These are phyloP conservation scores for Eueremaeus valkanovi DNA, from an alignment of 2,888 invertebrate genomes.

Conservation along the genomic window DNA sequence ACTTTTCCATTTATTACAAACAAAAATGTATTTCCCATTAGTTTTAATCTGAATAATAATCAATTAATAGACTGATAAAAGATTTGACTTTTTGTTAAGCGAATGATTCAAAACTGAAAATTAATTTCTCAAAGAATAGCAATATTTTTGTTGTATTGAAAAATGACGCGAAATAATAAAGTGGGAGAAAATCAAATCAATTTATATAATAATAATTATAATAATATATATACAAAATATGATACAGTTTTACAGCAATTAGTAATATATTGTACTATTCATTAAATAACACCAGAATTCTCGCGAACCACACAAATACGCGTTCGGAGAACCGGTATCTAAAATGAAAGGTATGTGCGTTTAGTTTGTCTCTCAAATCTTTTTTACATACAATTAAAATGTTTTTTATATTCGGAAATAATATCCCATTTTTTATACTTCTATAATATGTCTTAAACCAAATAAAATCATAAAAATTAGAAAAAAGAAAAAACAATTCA, in stretches of 20 bases:
- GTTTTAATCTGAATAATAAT: too few species aligned
- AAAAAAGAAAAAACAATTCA: background rate
- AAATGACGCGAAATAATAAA: too few species aligned
- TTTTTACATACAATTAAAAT: background rate
- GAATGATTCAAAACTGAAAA: too few species aligned
- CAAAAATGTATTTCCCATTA: too few species aligned
- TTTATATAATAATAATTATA: background rate
- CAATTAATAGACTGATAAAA: too few species aligned
- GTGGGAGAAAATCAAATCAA: too few species aligned
- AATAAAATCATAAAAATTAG: background rate
- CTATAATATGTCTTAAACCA: background rate
- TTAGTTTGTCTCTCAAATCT: background rate
- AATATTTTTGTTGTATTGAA: too few species aligned
- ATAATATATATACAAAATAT: conserved; percentile 1
- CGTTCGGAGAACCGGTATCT: background rate
- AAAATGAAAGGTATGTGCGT: background rate
- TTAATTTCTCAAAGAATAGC: too few species aligned
- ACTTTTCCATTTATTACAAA: too few species aligned
- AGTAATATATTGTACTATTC: conserved; percentile 1
- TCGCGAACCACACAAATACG: too few species aligned
- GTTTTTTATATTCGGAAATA: too few species aligned
- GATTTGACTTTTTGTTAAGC: too few species aligned
- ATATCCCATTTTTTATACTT: background rate
- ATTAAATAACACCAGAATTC: background rate
- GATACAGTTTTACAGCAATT: background rate